A percentile compares a stretch with the other conserved stretches of the same genome.
These are phyloP conservation scores for Enteromius viviparus DNA, from an alignment of 2,797 vertebrate species.

Conservation along the genomic window DNA sequence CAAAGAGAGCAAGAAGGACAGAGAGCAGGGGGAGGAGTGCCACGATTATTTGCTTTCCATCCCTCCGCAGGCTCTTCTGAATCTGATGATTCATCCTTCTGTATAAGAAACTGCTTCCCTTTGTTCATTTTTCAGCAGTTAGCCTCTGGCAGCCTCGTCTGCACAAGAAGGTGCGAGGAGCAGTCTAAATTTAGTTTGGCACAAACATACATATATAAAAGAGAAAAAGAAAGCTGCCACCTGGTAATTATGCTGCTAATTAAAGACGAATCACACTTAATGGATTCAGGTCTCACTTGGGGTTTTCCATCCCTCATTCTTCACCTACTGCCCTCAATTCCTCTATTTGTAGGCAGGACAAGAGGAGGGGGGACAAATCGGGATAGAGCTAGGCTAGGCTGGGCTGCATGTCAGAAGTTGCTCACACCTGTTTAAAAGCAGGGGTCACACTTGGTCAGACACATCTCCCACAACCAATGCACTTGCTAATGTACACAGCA, in stretches of 20 bases:
- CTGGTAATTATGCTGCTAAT: conserved; percentile 79
- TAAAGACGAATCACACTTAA: conserved; percentile 76
- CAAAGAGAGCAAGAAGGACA: background rate
- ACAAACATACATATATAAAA: conserved; percentile 66
- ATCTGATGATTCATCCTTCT: conserved; percentile 64
- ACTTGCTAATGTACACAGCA: conserved; percentile 74
- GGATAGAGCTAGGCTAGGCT: background rate
- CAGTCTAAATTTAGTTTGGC: conserved; percentile 69
- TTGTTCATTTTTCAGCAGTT: conserved; percentile 55
- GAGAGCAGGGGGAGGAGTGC: background rate
- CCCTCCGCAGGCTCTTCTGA: conserved; percentile 28
- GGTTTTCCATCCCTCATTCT: background rate
- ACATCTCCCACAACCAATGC: conserved; percentile 64
- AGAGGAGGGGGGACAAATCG: background rate
- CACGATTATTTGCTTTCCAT: conserved; percentile 47
- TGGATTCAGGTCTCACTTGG: conserved; percentile 75
- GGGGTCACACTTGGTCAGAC: conserved; percentile 60
- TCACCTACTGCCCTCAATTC: conserved; percentile 43
- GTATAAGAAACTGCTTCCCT: conserved; percentile 56
- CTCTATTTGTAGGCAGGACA: background rate
- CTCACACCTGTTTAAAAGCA: conserved; percentile 58
- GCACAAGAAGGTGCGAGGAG: conserved; percentile 56
- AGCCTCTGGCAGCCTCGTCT: conserved; percentile 65
- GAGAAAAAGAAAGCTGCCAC: conserved; percentile 63
- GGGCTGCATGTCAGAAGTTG: background rate